A percentile compares a stretch with the other conserved stretches of the same genome.
Conservation (phyloP, 2,113 vertebrate species). For the Mormyrus iriodes region DNA sequence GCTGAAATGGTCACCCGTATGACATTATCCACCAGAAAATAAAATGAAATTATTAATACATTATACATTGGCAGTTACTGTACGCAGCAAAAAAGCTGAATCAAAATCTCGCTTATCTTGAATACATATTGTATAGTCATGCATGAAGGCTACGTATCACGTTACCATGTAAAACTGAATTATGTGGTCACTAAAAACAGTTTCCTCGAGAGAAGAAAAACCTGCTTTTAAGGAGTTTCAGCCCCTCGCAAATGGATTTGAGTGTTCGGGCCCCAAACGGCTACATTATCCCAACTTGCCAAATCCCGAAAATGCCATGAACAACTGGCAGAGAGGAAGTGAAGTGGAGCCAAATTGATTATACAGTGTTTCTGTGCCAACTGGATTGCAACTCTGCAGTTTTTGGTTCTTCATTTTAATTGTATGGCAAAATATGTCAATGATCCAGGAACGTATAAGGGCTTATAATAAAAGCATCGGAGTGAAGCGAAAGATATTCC, state of each 20-base stretch:
- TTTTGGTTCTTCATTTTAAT: not conserved
- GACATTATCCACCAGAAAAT: not conserved
- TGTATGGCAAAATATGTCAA: not conserved
- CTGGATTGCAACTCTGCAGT: not conserved
- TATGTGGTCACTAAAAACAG: not conserved
- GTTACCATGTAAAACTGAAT: not conserved
- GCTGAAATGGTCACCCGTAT: not conserved
- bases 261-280: not conserved
- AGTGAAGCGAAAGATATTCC: not conserved
- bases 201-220: not conserved
- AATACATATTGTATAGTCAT: not conserved
- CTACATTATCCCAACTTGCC: conserved; percentile 4
- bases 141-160: not conserved
- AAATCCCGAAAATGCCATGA: conserved; percentile 12
- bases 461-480: conserved; percentile 14
- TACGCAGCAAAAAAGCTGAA: not conserved
- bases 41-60: not conserved
- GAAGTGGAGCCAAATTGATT: conserved; percentile 12
- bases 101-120: not conserved
- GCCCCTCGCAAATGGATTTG: not conserved
- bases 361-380: conserved; percentile 14
- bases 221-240: not conserved
- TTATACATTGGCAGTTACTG: not conserved
- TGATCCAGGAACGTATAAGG: not conserved
- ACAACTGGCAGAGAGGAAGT: not conserved